Base-by-base conservation (phyloP, 2,113 vertebrate genomes). In the Dipodomys ordii region DNA sequence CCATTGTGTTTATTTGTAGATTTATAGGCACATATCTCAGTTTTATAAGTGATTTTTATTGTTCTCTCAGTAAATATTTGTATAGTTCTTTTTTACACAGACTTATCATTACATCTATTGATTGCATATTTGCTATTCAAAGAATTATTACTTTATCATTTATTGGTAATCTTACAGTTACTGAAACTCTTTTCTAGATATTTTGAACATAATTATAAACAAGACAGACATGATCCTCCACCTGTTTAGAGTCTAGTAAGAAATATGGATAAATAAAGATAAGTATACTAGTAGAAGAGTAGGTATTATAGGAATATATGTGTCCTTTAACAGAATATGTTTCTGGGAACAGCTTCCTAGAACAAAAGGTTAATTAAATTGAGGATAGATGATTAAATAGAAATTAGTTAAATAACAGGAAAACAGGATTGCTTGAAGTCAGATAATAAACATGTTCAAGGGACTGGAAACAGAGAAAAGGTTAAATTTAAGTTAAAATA, bases 351-450 rank as follows among this genome's bases (percentile, higher is more conserved):
- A 80, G 22, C 22, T 90, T 89, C 86, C 62, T 76, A 84, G 49
- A 91, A 74, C 12, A 80, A 93, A 95, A 80, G 27, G n/a, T 90
- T 79, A 80, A 83, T 90, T 74, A 74, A 49, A 19, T 60, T 79
- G 77, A 96, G 71, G 27, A 39, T 28, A 76, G 25, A 87, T 62
- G 57, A 84, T 28, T 62, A 44, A 78, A 46, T 85, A 68, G 35
- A 60, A 81, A 69, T 76, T 74, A 64, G 16, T 49, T 85, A 89
- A 60, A 23, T 57, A 86, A 88, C 6, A 86, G 16, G 28, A 83
- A 83, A 89, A 81, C 32, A 69, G 7, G 19, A 89, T 39, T 83
- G 10, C 20, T 79, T 53, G 5, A n/a, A 18, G 22, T 89, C 57
- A 86, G 71, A 79, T 7, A 71, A 53, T 74, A 87, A 79, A 2